Base-by-base conservation (phyloP, 2,797 vertebrate genomes). In the Leptatherina wallacei region DNA sequence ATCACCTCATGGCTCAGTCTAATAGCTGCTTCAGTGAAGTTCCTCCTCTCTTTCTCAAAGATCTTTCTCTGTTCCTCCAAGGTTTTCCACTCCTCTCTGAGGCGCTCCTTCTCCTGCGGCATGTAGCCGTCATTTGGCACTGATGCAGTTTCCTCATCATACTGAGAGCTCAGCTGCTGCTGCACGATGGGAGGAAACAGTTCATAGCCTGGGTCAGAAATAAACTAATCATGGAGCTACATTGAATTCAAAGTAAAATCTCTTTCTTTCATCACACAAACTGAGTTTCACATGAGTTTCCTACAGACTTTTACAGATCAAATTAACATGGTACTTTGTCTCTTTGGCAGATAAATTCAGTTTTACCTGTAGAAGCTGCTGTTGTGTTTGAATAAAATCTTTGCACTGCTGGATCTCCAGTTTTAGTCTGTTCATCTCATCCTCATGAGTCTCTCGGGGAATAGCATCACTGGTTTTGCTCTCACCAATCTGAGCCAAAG, bases 21-120 rank as follows among this genome's bases (percentile, higher is more conserved):
- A 87, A 99, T 98, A 66, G 98, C 97, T 69, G 98, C 98, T 87
- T 99, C 98, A 0, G 97, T 99, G 86, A 98, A 98, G 91, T 95
- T 97, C 79, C 90, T 95, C 88, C 97, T 94, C 80, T 99, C 97
- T 85, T 91, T 96, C 86, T 99, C 97, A 84, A 99, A 98, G 80
- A 95, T 96, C 85, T 95, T 97, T 73, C 96, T 97, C 82, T 99
- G 97, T 32, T 98, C 97, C 82, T 92, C 95, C 57, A 99, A 95
- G 0, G 93, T 92, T 30, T 88, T 95, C 97, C 97, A 98, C 71
- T 99, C 97, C 59, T 97, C 96, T 82, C 95, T 91, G 61, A 98
- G 95, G 38, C 95, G 94, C 36, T 97, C 96, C 72, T 96, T 97
- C 89, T 97, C 97, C 86, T 97, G 96, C 74, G 96, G 77, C 90